These are phyloP conservation scores for Brachymystax lenok DNA, from an alignment of 2,797 vertebrate species.

Conservation along the genomic window DNA sequence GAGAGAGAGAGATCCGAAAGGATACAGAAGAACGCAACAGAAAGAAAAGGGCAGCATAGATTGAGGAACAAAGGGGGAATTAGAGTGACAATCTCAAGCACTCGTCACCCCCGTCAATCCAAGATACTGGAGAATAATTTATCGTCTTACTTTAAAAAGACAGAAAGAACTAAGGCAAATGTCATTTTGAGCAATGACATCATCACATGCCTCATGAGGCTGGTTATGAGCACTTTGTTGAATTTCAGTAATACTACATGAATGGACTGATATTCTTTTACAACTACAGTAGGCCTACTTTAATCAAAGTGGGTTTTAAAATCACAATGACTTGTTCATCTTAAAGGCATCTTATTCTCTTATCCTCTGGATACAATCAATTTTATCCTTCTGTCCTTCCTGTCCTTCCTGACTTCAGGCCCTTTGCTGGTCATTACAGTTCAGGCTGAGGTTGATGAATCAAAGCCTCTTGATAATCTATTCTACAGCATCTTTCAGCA, in stretches of 20 bases:
- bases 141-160: neutral
- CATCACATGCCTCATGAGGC: no score
- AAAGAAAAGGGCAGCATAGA: neutral
- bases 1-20: constrained; percentile 5
- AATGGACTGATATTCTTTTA: no score
- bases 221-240: neutral
- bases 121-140: constrained; percentile 4
- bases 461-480: neutral
- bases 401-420: no score
- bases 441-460: neutral
- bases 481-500: neutral
- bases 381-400: no score
- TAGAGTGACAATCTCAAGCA: constrained; percentile 24
- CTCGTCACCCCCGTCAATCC: constrained; percentile 9
- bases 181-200: neutral
- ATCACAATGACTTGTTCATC: no score
- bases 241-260: no score
- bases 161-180: neutral
- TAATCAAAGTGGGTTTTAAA: no score
- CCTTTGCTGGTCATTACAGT: no score
- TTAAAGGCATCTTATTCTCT: no score
- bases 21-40: neutral
- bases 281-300: no score
- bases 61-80: neutral
- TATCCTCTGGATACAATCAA: no score